A percentile compares a stretch with the other conserved stretches of the same genome.
Conservation (phyloP, 2,113 vertebrate species). For the Apodemus speciosus region DNA sequence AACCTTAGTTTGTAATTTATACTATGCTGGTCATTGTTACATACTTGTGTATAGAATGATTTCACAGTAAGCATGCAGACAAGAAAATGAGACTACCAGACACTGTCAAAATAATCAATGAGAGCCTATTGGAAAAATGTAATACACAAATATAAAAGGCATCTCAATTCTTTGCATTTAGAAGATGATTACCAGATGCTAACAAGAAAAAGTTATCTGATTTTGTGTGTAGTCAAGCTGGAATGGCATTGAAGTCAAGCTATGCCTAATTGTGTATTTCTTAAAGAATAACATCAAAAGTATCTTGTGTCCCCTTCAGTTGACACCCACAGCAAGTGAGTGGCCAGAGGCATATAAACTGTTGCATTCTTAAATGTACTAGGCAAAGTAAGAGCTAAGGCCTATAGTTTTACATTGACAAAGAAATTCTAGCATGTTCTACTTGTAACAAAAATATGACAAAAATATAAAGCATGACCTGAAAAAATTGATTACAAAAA, state of each 20-base stretch:
- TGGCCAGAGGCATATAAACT: neutral
- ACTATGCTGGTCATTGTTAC: neutral
- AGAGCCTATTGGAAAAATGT: neutral
- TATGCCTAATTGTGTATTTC: neutral
- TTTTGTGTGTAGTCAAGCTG: neutral
- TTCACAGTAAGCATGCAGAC: neutral
- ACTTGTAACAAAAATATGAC: neutral
- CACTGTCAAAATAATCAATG: neutral
- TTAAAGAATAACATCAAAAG: neutral
- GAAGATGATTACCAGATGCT: neutral
- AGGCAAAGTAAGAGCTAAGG: neutral
- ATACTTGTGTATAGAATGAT: neutral
- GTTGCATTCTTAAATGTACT: neutral
- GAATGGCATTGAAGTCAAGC: neutral
- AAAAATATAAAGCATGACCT: constrained; percentile 15
- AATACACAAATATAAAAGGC: neutral
- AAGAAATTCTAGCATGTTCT: constrained; percentile 8
- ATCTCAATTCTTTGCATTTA: neutral
- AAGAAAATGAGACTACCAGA: neutral
- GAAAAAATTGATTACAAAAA: constrained; percentile 39
- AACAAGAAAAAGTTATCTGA: neutral
- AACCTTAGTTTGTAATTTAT: constrained; percentile 38
- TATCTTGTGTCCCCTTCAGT: neutral
- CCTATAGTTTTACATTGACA: neutral
- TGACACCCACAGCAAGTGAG: neutral